Evolutionary conservation across 2,797 vertebrate species (phyloP), one percentile per base, ranked within the genome.

Genomic region (Sebastes miniatus): DNA sequence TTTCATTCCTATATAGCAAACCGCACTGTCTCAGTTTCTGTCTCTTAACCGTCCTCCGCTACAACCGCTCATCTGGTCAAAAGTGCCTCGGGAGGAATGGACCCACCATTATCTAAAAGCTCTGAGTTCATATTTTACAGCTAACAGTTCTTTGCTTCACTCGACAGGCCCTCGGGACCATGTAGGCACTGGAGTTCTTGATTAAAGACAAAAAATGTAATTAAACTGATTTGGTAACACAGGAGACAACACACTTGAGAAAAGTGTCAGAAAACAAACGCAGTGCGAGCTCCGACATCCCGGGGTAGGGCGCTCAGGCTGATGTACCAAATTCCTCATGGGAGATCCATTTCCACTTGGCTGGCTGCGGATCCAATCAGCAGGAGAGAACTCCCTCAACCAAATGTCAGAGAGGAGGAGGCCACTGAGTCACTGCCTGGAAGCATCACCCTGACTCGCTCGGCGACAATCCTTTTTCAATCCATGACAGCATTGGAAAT

Each of bases 321-420:
- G 78, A 83, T 77, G 80, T 77, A 80, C 87, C 71, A 88, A 88
- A 91, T 82, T 81, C 78, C 90, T 92, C 88, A 81, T 81, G 86
- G 82, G 84, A 86, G 77, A 88, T 90, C 77, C 63, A 86, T 80
- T 91, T 92, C 87, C 81, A 83, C 85, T 85, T 81, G 84, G 83
- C 81, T 73, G 81, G 76, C 69, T 52, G 72, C 61, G 20, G 76
- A 89, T 79, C 85, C 87, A 90, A 88, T 89, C 87, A 91, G 83
- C 80, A 75, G 80, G 64, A 73, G 65, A 82, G 69, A 54, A 69
- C 76, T 81, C 79, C 36, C 74, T 87, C 84, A 81, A 87, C 76
- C 76, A 87, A 84, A 89, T 88, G 87, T 87, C 89, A 84, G 67
- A 4, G 61, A 74, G 54, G 61, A 74, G 54, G 76, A 81, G 73